Evolutionary conservation across 1,140 invertebrate species (phyloP).

Genomic region (Meloidogyne floridensis): DNA sequence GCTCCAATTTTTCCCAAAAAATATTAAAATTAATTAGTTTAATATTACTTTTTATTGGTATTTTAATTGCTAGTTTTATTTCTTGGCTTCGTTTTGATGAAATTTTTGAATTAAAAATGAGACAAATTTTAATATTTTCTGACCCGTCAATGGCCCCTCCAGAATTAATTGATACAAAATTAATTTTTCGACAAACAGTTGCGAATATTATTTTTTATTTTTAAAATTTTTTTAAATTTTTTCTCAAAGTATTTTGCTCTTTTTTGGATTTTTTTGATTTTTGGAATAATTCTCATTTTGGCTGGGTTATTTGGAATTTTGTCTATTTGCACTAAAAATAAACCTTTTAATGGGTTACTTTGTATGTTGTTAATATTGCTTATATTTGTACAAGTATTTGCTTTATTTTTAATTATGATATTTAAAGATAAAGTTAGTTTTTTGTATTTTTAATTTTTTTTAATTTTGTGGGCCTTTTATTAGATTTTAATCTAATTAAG

Average conservation of each 20-base stretch:
- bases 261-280: conserved; percentile 44
- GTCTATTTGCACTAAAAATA: conserved; percentile 13
- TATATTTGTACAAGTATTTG: conserved; percentile 32
- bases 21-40: conserved; percentile 30
- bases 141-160: conserved; percentile 12
- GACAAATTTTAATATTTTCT: conserved; percentile 30
- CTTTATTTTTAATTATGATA: conserved; percentile 38
- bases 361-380: conserved; percentile 38
- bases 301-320: conserved; percentile 41
- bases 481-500: too few species aligned
- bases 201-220: background rate
- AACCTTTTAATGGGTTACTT: conserved; percentile 37
- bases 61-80: conserved; percentile 23
- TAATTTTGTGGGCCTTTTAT: too few species aligned
- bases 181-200: conserved; percentile 23
- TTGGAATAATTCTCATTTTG: conserved; percentile 21
- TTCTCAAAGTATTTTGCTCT: conserved; percentile 25
- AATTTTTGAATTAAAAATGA: conserved; percentile 30
- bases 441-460: background rate
- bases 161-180: conserved; percentile 38
- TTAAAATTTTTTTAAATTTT: background rate
- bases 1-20: background rate
- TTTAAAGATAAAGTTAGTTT: conserved; percentile 37
- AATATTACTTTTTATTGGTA: conserved; percentile 25
- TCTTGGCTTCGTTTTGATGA: conserved; percentile 45